phyloP scores from a whole-genome alignment of 2,113 vertebrate species.

The Panthera leo region DNA sequence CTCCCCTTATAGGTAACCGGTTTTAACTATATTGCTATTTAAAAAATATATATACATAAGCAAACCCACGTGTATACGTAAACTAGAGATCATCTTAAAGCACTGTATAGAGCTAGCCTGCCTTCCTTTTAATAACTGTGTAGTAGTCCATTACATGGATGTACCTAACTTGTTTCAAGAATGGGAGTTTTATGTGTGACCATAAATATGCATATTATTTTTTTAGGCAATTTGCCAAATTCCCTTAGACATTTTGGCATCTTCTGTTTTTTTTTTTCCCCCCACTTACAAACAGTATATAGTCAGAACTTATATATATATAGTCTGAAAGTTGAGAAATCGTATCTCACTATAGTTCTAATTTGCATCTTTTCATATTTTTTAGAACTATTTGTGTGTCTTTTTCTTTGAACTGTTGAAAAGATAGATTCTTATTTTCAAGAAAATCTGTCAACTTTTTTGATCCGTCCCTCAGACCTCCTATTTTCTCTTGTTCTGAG shows the following conservation, averaged over 20 bases:
- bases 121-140: not conserved
- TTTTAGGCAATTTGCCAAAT: not conserved
- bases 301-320: not conserved
- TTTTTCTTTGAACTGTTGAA: not conserved
- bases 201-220: not conserved
- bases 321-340: not conserved
- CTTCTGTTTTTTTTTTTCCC: not conserved
- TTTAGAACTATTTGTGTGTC: not conserved
- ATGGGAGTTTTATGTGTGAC: not conserved
- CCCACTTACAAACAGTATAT: not conserved
- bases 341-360: not conserved
- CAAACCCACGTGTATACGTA: not conserved
- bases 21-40: not conserved
- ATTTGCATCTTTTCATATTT: not conserved
- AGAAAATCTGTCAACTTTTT: not conserved
- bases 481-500: not conserved
- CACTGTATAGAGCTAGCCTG: not conserved
- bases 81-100: not conserved
- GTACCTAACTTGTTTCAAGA: not conserved
- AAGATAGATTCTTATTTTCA: not conserved
- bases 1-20: not conserved
- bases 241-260: not conserved
- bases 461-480: not conserved
- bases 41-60: not conserved
- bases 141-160: not conserved